phyloP scores from a whole-genome alignment of 2,797 vertebrate species.

The Chaenodraco wilsoni region DNA sequence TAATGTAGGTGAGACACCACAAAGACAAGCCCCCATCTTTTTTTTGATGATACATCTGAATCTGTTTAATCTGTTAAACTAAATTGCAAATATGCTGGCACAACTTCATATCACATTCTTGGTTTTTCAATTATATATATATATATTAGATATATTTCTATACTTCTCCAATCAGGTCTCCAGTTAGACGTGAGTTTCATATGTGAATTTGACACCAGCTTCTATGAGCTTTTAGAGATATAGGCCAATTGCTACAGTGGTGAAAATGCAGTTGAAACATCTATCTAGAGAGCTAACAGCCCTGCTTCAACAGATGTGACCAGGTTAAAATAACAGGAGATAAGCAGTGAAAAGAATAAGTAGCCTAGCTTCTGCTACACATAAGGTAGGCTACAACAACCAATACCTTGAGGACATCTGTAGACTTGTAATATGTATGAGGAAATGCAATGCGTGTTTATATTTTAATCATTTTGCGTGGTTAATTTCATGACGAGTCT shows the following conservation, averaged over 20 bases:
- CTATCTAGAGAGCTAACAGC: slow-evolving; percentile 52
- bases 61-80: not conserved
- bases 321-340: slow-evolving; percentile 76
- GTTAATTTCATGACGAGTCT: not conserved
- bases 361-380: slow-evolving; percentile 33
- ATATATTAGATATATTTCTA: not conserved
- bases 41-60: not conserved
- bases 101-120: not conserved
- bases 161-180: not conserved
- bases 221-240: not conserved
- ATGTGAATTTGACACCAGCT: slow-evolving; percentile 4
- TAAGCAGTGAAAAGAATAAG: slow-evolving; percentile 55
- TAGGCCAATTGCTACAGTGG: slow-evolving; percentile 29
- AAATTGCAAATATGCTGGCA: not conserved
- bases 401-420: not conserved
- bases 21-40: not conserved
- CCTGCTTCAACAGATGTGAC: slow-evolving; percentile 72
- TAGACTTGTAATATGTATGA: not conserved
- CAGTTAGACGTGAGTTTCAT: not conserved
- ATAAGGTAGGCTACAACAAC: slow-evolving; percentile 4
- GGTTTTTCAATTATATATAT: not conserved
- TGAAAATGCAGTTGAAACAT: slow-evolving; percentile 44
- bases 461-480: not conserved
- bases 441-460: not conserved
- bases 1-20: no score